Evolutionary conservation across 64 coral and sea anemone genomes (phyloP).

Genomic region (Dendronephthya gigantea): DNA sequence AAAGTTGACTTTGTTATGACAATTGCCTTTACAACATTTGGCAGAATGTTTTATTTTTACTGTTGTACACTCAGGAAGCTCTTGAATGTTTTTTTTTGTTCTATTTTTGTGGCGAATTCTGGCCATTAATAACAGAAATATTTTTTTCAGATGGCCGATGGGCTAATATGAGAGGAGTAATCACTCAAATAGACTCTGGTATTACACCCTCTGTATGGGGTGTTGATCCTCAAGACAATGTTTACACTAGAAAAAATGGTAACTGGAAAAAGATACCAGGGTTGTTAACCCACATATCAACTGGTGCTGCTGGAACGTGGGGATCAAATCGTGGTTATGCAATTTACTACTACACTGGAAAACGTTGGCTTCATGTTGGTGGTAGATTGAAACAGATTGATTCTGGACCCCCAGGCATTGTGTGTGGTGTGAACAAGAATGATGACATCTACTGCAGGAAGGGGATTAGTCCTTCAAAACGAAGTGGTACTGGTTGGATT

Average conservation of each 20-base stretch:
- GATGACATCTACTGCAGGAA: conserved; percentile 9
- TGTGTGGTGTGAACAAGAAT: neutral
- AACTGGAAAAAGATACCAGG: neutral
- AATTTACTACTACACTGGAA: neutral
- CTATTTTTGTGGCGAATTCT: too few species aligned
- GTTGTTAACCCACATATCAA: neutral
- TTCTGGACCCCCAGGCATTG: neutral
- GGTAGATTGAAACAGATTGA: conserved; percentile 6
- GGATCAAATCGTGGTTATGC: neutral
- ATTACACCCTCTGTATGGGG: conserved; percentile 13
- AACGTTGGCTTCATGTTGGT: neutral
- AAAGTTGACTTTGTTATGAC: too few species aligned
- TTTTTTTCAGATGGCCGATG: neutral
- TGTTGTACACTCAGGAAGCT: too few species aligned
- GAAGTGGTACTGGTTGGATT: neutral
- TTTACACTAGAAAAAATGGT: neutral
- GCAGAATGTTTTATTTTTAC: too few species aligned
- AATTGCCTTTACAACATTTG: too few species aligned
- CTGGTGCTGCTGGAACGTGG: conserved; percentile 6
- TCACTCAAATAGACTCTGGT: neutral
- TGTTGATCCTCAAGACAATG: neutral
- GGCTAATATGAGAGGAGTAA: neutral
- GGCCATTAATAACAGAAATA: too few species aligned
- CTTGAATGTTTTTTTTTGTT: too few species aligned
- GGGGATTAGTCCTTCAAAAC: neutral